Base-by-base conservation (phyloP, 1,140 invertebrate genomes). In the Cylas formicarius region DNA sequence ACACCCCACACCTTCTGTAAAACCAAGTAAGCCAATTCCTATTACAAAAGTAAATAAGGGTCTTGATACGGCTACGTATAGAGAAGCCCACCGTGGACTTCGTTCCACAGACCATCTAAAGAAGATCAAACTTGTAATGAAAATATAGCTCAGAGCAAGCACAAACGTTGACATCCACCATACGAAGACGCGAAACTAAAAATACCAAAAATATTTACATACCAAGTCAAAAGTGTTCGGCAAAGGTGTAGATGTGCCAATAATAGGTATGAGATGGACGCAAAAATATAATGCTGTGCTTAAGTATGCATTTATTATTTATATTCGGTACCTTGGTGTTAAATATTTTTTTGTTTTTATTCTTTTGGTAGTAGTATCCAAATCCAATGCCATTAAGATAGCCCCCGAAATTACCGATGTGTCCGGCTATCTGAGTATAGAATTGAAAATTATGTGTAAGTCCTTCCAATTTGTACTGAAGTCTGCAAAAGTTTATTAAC, bases 1-100 rank as follows among this genome's bases (percentile, higher is more conserved):
- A 59, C 57, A 44, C 21, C 55, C 57, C n/a, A 57, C 26, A 29
- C 50, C 44, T 17, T 51, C 37, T 0, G 43, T 41, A 10, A 54
- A 42, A 10, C 54, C 53, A 32, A 48, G 38, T 11, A 49, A 35
- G 1, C 24, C 47, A 20, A 43, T 32, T 20, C 44, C 53, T 9
- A 52, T 40, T 10, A 22, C 43, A 17, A 54, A 42, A 20, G 37
- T 28, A 29, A 54, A 56, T 17, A 53, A 33, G 24, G 43, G 45
- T 40, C 47, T 48, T 4, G 46, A 40, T 19, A 55, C 4, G 16
- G 35, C 44, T 14, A 44, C 42, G 13, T 44, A 44, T 10, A 44
- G n/a, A 8, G 50, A 52, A 11, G 50, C 44, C 44, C 44, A 43
- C 24, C 48, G 29, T n/a, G 8, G 5, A 35, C 41, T 22, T 18